Evolutionary conservation across 1,140 invertebrate species (phyloP), one percentile per base, ranked within the genome.

Genomic region (Eueides isabella): DNA sequence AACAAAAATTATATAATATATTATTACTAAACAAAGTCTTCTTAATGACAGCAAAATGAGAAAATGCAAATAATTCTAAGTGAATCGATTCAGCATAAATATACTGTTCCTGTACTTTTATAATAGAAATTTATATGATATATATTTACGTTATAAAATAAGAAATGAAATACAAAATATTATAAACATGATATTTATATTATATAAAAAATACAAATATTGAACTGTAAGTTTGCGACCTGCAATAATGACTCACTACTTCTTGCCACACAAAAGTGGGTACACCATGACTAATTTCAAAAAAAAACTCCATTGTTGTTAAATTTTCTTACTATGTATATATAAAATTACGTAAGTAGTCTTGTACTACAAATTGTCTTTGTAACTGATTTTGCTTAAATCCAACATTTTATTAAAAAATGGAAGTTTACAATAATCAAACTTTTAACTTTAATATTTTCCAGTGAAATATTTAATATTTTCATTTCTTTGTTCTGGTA

Each of bases 211-310:
- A n/a, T 2, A 55, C 16, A 0, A 4, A 55, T 55, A 55, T 55
- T 55, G 48, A 55, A 55, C 48, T 9, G 9, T 55, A 55, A 55
- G 19, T 55, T 55, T 26, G 19, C 12, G 48, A 55, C 48, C 48
- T 0, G 23, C 23, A 55, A 26, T 44, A 44, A 19, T 55, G 48
- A 55, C 19, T 55, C 48, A 55, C 23, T 7, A 14, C 48, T 12
- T 55, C 48, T 55, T 55, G 48, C 48, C 48, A 23, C 48, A 55
- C 48, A 12, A 55, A 55, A 55, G 48, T 55, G n/a, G 19, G 48
- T 55, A 55, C 48, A 55, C 48, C 48, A 26, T 63, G 11, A 41
- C 61, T 61, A 61, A 29, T 23, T 26, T 26, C 23, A 55, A 23
- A 55, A 55, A 55, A 55, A 55, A 19, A 12, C 19, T 26, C 9